phyloP scores from a whole-genome alignment of 1,140 invertebrate species.

The Homarus americanus region DNA sequence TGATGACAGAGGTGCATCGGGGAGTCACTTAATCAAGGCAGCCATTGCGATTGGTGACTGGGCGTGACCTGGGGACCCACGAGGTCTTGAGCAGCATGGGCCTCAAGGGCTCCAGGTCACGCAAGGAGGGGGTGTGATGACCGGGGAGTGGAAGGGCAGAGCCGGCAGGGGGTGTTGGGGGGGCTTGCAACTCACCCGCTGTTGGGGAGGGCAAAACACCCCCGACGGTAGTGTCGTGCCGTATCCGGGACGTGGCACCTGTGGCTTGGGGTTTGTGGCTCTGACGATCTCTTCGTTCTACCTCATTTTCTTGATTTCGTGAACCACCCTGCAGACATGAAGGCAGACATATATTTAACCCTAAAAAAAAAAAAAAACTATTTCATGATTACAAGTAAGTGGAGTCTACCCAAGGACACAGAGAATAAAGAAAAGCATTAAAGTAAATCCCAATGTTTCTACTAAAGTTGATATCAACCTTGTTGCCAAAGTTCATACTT shows the following conservation, averaged over 20 bases:
- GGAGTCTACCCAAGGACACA: too few relatives aligned
- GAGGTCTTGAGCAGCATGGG: slow-evolving; percentile 46
- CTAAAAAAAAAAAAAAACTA: background rate
- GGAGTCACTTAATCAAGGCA: slow-evolving; percentile 47
- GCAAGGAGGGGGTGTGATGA: slow-evolving; percentile 36
- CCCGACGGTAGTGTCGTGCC: slow-evolving; percentile 68
- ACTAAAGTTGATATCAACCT: too few relatives aligned
- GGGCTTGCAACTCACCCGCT: slow-evolving; percentile 52
- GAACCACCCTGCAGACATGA: slow-evolving; percentile 45
- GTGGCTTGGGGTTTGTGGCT: slow-evolving; percentile 68
- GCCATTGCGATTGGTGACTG: slow-evolving; percentile 36
- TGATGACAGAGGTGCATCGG: slow-evolving; percentile 21
- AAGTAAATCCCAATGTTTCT: too few relatives aligned
- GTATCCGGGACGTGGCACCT: slow-evolving; percentile 65
- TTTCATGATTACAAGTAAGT: too few relatives aligned
- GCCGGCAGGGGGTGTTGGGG: slow-evolving; percentile 37
- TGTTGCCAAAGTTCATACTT: too few relatives aligned
- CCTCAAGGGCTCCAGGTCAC: slow-evolving; percentile 42
- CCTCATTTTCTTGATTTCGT: slow-evolving; percentile 64
- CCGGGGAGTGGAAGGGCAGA: slow-evolving; percentile 47
- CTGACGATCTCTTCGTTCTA: slow-evolving; percentile 64
- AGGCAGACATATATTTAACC: too few relatives aligned
- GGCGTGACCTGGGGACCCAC: slow-evolving; percentile 48
- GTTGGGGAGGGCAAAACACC: slow-evolving; percentile 67
- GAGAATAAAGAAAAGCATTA: too few relatives aligned